phyloP scores from a whole-genome alignment of 2,888 invertebrate genomes.

The Andrena marginata region DNA sequence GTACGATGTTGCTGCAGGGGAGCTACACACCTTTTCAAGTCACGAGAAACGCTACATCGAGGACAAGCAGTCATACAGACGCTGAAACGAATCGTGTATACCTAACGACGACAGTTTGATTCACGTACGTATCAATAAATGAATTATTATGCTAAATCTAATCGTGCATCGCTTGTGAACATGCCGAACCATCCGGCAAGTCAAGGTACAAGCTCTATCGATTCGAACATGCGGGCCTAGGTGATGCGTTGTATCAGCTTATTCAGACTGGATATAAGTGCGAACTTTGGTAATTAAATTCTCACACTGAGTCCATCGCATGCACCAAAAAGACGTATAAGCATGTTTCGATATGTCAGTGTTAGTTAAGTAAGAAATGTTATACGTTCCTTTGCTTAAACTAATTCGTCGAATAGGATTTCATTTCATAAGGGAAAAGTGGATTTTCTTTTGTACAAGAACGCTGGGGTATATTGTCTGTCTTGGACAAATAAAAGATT shows the following conservation, averaged over 20 bases:
- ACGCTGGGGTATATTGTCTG: no score
- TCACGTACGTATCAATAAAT: constrained; percentile 58
- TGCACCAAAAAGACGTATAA: not conserved
- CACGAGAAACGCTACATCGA: constrained; percentile 35
- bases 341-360: no score
- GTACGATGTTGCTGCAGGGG: constrained; percentile 43
- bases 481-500: no score
- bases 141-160: constrained; percentile 56
- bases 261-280: not conserved
- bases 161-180: constrained; percentile 36
- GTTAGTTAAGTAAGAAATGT: no score
- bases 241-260: not conserved
- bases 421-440: no score
- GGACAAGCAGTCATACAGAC: constrained; percentile 47
- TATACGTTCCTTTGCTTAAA: no score
- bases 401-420: no score
- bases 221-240: not conserved
- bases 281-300: not conserved
- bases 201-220: constrained; percentile 18
- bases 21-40: constrained; percentile 42
- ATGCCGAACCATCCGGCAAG: constrained; percentile 36
- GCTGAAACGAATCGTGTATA: constrained; percentile 56
- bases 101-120: constrained; percentile 48
- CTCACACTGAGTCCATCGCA: not conserved
- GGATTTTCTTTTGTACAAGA: no score